Percentiles rank a stretch among this genome's conserved stretches.
These are phyloP conservation scores for Lophotis ruficrista DNA, from an alignment of 2,113 vertebrate genomes.

Conservation along the genomic window DNA sequence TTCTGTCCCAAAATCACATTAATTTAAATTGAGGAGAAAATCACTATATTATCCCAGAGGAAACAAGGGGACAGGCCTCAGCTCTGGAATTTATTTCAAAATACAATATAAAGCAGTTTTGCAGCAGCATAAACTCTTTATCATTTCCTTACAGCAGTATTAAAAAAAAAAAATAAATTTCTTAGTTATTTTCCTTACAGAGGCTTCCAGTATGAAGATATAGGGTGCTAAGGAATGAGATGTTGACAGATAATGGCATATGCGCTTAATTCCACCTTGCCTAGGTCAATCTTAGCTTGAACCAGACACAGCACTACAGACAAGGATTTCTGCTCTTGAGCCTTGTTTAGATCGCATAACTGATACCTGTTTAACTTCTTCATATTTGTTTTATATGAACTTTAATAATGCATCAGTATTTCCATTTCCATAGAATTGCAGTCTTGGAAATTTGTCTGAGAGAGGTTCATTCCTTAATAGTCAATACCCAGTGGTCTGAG, in stretches of 20 bases:
- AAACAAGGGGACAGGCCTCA: neutral
- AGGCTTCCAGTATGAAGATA: neutral
- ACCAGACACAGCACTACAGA: neutral
- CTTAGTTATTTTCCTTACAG: neutral
- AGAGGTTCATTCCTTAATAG: neutral
- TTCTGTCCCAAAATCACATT: neutral
- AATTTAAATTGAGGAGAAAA: slow-evolving; percentile 3
- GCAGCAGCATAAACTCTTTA: neutral
- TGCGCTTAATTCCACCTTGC: neutral
- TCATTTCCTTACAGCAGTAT: neutral
- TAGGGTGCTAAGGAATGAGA: neutral
- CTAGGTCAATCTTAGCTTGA: neutral
- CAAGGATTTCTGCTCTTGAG: neutral
- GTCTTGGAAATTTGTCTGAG: neutral
- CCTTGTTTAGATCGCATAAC: neutral
- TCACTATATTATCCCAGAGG: neutral
- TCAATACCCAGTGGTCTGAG: neutral
- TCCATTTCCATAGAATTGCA: neutral
- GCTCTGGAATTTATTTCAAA: neutral
- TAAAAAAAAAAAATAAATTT: neutral
- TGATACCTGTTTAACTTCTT: neutral
- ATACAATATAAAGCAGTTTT: neutral
- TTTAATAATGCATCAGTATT: neutral
- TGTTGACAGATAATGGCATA: neutral
- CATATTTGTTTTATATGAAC: neutral